Conservation (phyloP, 2,113 vertebrate genomes). For the Pandion haliaetus region DNA sequence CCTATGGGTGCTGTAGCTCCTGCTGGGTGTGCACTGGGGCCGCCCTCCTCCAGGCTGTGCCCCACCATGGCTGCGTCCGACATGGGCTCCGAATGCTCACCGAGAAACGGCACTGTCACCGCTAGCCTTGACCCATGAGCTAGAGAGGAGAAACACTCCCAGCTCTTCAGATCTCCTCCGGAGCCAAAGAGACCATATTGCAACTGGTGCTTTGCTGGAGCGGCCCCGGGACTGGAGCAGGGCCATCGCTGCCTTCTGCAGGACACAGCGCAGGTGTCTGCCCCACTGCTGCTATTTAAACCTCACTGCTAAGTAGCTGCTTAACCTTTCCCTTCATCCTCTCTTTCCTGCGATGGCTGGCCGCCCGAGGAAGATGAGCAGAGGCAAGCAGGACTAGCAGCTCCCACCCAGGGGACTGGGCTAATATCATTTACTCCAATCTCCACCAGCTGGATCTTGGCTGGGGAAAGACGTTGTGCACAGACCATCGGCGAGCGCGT, state of each 20-base stretch:
- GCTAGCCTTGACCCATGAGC: background rate
- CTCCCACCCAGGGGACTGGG: background rate
- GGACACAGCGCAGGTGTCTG: background rate
- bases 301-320: constrained; percentile 16
- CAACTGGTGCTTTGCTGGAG: background rate
- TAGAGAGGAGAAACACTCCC: background rate
- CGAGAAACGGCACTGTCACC: background rate
- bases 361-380: background rate
- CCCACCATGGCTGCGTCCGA: background rate
- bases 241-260: background rate
- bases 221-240: background rate
- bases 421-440: constrained; percentile 26
- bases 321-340: constrained; percentile 51
- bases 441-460: constrained; percentile 32
- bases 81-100: background rate
- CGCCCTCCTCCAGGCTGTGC: background rate
- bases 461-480: background rate
- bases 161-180: background rate
- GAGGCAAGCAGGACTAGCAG: background rate
- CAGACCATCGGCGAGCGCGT: fast-evolving
- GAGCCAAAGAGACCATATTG: background rate
- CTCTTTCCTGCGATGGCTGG: background rate
- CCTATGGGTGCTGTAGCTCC: background rate
- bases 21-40: background rate
- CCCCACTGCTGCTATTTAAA: constrained; percentile 3